Base-by-base conservation (phyloP, 1,140 invertebrate genomes). In the Adelges cooleyi region DNA sequence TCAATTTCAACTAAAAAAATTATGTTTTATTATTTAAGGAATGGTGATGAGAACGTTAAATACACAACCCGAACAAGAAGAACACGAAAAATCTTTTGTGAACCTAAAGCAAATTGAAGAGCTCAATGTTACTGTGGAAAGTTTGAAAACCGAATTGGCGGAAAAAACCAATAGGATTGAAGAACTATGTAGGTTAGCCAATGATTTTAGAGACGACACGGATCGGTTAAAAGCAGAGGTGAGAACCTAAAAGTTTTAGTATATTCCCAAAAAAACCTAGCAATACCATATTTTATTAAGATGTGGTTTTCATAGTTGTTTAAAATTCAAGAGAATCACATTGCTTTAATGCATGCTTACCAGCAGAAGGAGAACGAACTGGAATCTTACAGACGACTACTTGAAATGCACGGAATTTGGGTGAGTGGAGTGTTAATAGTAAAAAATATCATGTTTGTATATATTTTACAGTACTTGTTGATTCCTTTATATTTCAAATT, bases 351-450 rank as follows among this genome's bases (percentile, higher is more conserved):
- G 15, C 56, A 62, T 20, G 56, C 56, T 9, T 62, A 62, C 13
- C 56, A 62, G 1, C 13, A 33, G 20, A 62, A 62, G 46, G 56
- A 62, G 22, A 62, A 46, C 0, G 56, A 62, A 48, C 25, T 62
- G 1, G 56, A 62, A 62, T 62, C 56, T 1, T 62, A 62, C 13
- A 17, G 56, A 15, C 38, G 56, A 46, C 27, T 62, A 13, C 42
- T 62, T 15, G 56, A 46, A 48, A 62, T 62, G 56, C 56, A 62
- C 9, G 56, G 56, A 4, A 62, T 62, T 48, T 62, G 56, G 56
- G 56, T 62, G 46, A 62, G 56, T 29, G 11, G 29, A 6, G 29
- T 33, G 5, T 33, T 33, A 5, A 6, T 33, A 33, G 5, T 33
- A 11, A 33, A 33, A 33, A 33, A n/a, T n/a, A n/a, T n/a, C n/a